A percentile compares a stretch with the other conserved stretches of the same genome.
Evolutionary conservation across 2,888 invertebrate genomes (phyloP).

Genomic region (Gymnosoma rotundatum): DNA sequence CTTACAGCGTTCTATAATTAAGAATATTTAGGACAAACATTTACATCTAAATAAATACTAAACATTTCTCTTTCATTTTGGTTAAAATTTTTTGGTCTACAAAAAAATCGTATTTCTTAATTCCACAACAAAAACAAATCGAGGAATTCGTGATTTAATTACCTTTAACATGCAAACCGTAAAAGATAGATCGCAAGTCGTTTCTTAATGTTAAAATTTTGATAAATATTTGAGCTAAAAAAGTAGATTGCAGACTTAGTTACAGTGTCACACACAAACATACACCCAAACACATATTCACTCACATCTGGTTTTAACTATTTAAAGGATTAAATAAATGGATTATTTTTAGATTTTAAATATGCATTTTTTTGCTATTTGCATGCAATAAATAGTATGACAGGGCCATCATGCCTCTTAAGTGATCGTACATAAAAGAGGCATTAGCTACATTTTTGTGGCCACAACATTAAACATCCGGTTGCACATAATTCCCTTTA

Average conservation of each 20-base stretch:
- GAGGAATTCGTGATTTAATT: no score
- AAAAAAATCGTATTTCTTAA: conserved; percentile 1
- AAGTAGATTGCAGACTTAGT: no score
- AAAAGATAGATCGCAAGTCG: no score
- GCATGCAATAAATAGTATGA: not conserved
- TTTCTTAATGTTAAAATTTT: no score
- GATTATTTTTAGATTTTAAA: no score
- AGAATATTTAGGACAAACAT: not conserved
- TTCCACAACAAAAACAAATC: no score
- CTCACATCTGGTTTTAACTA: no score
- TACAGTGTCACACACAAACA: no score
- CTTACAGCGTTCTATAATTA: conserved; percentile 16
- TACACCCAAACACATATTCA: no score
- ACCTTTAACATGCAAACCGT: no score
- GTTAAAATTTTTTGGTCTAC: not conserved
- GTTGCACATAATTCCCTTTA: not conserved
- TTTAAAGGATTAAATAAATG: no score
- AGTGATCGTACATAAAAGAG: conserved; percentile 34
- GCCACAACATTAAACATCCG: conserved; percentile 12
- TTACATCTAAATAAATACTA: not conserved
- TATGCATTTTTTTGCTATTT: not conserved
- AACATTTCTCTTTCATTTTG: not conserved
- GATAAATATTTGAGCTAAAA: no score
- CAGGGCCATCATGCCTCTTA: conserved; percentile 1
- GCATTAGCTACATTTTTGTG: conserved; percentile 32